These are phyloP conservation scores for Neodiprion lecontei DNA, from an alignment of 1,140 invertebrate genomes.

Conservation along the genomic window DNA sequence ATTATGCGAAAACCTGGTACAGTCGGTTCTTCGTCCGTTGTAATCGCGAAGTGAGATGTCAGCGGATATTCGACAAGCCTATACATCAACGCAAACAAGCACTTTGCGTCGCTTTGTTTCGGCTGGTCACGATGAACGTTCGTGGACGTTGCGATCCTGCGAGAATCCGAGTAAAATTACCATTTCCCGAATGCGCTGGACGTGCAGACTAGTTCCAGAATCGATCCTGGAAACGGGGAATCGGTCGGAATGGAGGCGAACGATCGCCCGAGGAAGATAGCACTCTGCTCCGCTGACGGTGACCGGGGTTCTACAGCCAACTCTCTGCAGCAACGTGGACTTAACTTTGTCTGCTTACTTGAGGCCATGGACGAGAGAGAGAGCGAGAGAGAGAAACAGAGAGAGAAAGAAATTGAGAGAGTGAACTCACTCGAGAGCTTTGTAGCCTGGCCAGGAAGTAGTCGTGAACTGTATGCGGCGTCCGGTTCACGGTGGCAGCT, in stretches of 20 bases:
- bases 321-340: not conserved
- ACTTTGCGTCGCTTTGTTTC: not conserved
- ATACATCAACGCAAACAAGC: not conserved
- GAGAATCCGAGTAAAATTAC: not conserved
- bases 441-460: slow-evolving; percentile 1
- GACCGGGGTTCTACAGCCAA: not conserved
- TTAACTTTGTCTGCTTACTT: not conserved
- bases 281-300: not conserved
- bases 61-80: not conserved
- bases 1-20: no score
- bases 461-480: not conserved
- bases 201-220: not conserved
- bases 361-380: not conserved
- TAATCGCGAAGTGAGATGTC: no score
- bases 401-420: not conserved
- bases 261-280: not conserved
- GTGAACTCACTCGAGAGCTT: not conserved
- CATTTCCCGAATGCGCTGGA: not conserved
- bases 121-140: not conserved
- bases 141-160: not conserved
- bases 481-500: slow-evolving; percentile 4
- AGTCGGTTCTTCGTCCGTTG: no score
- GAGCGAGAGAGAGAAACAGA: no score
- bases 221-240: not conserved
- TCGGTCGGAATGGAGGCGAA: not conserved